Conservation (phyloP, 1,140 invertebrate genomes). For the Epicauta chinensis region DNA sequence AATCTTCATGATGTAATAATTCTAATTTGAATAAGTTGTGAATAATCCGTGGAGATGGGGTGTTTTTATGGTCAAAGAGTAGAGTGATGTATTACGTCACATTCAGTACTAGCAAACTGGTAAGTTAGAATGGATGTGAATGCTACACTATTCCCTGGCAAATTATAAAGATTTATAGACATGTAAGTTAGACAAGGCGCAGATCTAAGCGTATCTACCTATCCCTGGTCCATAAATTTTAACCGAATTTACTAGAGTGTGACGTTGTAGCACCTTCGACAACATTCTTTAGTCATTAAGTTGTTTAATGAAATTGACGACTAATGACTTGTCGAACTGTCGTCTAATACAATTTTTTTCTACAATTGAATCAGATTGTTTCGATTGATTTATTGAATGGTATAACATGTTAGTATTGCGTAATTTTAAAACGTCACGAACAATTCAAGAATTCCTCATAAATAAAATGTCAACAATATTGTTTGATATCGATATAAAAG, state of each 20-base stretch:
- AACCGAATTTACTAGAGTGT: slow-evolving; percentile 30
- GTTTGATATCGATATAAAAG: too few relatives aligned
- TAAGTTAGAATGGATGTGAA: slow-evolving; percentile 25
- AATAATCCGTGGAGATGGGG: slow-evolving; percentile 21
- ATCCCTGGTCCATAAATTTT: slow-evolving; percentile 26
- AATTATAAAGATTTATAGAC: slow-evolving; percentile 32
- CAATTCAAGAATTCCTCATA: too few relatives aligned
- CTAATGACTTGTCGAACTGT: slow-evolving; percentile 17
- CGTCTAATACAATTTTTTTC: slow-evolving; percentile 9
- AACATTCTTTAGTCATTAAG: slow-evolving; percentile 24
- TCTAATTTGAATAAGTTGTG: slow-evolving; percentile 26
- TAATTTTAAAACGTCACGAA: too few relatives aligned
- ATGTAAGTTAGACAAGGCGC: slow-evolving; percentile 26
- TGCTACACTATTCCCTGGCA: slow-evolving; percentile 25
- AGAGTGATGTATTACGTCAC: slow-evolving; percentile 26
- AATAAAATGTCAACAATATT: too few relatives aligned
- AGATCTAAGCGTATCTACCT: slow-evolving; percentile 17
- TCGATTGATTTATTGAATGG: too few relatives aligned
- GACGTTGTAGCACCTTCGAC: slow-evolving; percentile 23
- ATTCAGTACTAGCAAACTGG: slow-evolving; percentile 22
- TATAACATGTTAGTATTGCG: slow-evolving; percentile 4
- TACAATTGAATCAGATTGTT: too few relatives aligned
- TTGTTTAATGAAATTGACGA: slow-evolving; percentile 23
- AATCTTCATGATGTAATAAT: too few relatives aligned
- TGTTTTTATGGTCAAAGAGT: slow-evolving; percentile 25